Evolutionary conservation across 2,888 invertebrate genomes (phyloP), one percentile per base, ranked within the genome.

Genomic region (Ophion ellenae): DNA sequence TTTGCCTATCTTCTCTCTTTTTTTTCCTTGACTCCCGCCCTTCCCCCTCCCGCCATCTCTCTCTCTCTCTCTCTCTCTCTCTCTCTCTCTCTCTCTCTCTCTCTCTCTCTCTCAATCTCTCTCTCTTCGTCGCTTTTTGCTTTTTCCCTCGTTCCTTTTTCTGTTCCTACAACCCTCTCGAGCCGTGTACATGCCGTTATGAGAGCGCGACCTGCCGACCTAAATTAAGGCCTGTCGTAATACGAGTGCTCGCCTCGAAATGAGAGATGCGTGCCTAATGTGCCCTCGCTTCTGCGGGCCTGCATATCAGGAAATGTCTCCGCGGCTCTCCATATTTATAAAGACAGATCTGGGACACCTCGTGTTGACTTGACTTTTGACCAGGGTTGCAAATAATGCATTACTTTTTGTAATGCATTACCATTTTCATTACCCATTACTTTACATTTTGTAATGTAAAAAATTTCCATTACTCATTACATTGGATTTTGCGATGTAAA

Each of bases 141-240:
- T 28, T 57, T n/a, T 63, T 61, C 63, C 28, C 32, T 32, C 63
- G 24, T 36, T 28, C 24, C 7, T 78, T 73, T 45, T 76, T 81
- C 81, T 36, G 14, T 74, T 47, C 28, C 69, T 24, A 47, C 45
- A 47, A 36, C 32, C 66, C 81, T 45, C 61, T 64, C 45, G 11
- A 66, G 53, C 17, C 53, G 66, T 83, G 28, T 80, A 36, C 81
- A 32, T 70, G 73, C 78, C 73, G 61, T 67, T 69, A 78, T 6
- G 20, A 61, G 53, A 53, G 53, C 14, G 24, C 77, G 83, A 78
- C 83, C 83, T 74, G 67, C 73, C 83, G 83, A 83, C 83, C 83
- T 83, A 83, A 83, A 83, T 83, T 83, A 83, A 83, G 53, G 53
- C 73, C 78, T 73, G 67, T 67, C 61, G 77, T 83, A 83, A 83